A percentile compares a stretch with the other conserved stretches of the same genome.
phyloP scores from a whole-genome alignment of 2,113 vertebrate species.

The Cyprinus carpio region DNA sequence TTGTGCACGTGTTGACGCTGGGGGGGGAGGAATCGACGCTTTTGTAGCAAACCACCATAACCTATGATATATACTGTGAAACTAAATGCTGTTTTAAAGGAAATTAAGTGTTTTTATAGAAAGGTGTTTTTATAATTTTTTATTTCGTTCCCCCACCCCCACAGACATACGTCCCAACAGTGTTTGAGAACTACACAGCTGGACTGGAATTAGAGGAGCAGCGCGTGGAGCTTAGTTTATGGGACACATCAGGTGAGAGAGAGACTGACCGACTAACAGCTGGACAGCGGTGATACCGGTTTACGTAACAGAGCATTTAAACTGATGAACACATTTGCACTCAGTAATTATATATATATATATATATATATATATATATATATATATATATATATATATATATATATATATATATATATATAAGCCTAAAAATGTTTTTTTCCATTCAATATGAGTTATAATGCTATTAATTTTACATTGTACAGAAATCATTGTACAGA shows the following conservation, averaged over 20 bases:
- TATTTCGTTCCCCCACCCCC: constrained; percentile 22
- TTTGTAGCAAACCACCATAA: not conserved
- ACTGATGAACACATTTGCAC: not conserved
- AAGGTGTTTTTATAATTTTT: not conserved
- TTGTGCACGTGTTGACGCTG: constrained; percentile 19
- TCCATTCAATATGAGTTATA: not conserved
- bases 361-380: too few species aligned
- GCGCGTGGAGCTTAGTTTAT: constrained; percentile 92
- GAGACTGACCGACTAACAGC: not conserved
- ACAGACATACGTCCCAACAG: constrained; percentile 93
- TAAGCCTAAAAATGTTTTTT: too few species aligned
- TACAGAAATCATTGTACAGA: too few species aligned
- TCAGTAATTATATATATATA: too few species aligned
- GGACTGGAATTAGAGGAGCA: constrained; percentile 91
- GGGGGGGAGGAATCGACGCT: not conserved
- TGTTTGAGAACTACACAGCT: constrained; percentile 97
- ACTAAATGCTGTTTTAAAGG: not conserved
- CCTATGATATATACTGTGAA: not conserved
- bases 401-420: too few species aligned
- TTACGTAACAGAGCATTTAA: not conserved
- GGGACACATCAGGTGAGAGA: constrained; percentile 93
- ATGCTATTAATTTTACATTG: not conserved
- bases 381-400: too few species aligned
- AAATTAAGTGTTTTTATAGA: not conserved
- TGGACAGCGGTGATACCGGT: not conserved